A percentile compares a stretch with the other conserved stretches of the same genome.
Evolutionary conservation across 1,140 invertebrate species (phyloP).

Genomic region (Ylistrum balloti): DNA sequence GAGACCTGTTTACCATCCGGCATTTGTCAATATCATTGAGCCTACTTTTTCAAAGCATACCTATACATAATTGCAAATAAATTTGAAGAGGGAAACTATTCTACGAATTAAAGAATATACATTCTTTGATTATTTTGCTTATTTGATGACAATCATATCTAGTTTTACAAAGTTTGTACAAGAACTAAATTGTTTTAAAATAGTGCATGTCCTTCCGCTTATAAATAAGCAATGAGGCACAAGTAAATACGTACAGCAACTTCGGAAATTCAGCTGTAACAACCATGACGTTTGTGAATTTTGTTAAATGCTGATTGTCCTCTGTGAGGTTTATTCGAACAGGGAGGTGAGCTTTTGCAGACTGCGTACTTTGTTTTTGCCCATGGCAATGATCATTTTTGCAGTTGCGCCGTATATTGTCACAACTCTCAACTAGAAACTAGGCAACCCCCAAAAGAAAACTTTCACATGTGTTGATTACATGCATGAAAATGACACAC

Average conservation of each 20-base stretch:
- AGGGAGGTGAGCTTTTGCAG: conserved; percentile 48
- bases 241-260: conserved; percentile 66
- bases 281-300: conserved; percentile 48
- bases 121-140: neutral
- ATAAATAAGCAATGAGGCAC: conserved; percentile 66
- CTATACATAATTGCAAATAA: neutral
- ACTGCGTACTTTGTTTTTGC: neutral
- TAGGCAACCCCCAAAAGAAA: conserved; percentile 29
- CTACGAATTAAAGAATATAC: neutral
- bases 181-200: conserved; percentile 44
- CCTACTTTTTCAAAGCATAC: conserved; percentile 41
- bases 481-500: conserved; percentile 16
- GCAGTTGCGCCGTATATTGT: conserved; percentile 31
- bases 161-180: neutral
- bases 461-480: conserved; percentile 28
- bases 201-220: conserved; percentile 61
- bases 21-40: conserved; percentile 54
- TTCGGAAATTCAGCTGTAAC: conserved; percentile 44
- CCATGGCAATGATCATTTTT: conserved; percentile 4
- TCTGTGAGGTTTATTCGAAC: conserved; percentile 49
- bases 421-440: neutral
- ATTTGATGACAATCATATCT: neutral
- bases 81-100: neutral
- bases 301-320: conserved; percentile 43
- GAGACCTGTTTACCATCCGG: conserved; percentile 73